Evolutionary conservation across 2,888 invertebrate genomes (phyloP), one percentile per base, ranked within the genome.

Genomic region (Folsomia candida): DNA sequence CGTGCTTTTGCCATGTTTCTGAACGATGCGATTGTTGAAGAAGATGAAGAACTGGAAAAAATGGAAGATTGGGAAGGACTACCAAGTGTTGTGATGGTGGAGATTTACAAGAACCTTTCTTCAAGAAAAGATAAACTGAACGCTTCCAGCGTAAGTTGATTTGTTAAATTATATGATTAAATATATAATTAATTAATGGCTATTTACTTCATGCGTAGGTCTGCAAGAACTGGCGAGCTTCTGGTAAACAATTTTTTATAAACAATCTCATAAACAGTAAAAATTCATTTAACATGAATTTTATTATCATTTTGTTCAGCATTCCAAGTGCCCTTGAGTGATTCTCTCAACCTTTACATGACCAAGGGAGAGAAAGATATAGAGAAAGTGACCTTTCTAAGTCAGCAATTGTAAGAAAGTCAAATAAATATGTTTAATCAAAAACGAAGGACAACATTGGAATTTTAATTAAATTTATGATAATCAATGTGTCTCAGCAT

Each of bases 251-350:
- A n/a, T n/a, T n/a, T n/a, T n/a, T n/a, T n/a, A n/a, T n/a, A n/a
- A n/a, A n/a, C n/a, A n/a, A n/a, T n/a, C n/a, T n/a, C n/a, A n/a
- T n/a, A n/a, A n/a, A n/a, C n/a, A n/a, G n/a, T n/a, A n/a, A n/a
- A n/a, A n/a, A n/a, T n/a, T n/a, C n/a, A n/a, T n/a, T n/a, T n/a
- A n/a, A n/a, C n/a, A n/a, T n/a, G n/a, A n/a, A n/a, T n/a, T n/a
- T n/a, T n/a, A n/a, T n/a, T n/a, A n/a, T n/a, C n/a, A n/a, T n/a
- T n/a, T n/a, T n/a, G n/a, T n/a, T n/a, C n/a, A n/a, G 78, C 75
- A 22, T 78, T 79, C 65, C 78, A 79, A 76, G 75, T 76, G 68
- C 76, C 77, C 67, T 72, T 79, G 61, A 66, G 72, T 28, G 70
- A 75, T 57, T 71, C 73, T 60, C 70, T 77, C 26, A 66, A 75